Evolutionary conservation across 1,140 invertebrate species (phyloP).

Genomic region (Eupeodes corollae): DNA sequence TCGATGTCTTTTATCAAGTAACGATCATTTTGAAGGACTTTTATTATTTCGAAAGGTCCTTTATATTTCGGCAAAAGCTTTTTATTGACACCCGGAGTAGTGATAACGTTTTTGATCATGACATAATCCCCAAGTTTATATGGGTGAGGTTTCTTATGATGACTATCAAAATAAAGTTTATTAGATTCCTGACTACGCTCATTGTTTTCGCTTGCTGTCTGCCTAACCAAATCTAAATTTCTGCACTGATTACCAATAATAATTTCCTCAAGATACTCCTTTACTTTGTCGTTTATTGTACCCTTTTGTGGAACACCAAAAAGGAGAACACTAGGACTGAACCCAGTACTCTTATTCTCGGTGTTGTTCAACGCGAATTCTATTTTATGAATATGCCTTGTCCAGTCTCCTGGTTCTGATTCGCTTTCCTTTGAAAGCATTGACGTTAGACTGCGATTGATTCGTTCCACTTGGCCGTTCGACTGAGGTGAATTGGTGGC

Average conservation of each 20-base stretch:
- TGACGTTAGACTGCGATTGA: constrained; percentile 13
- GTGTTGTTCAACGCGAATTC: constrained; percentile 23
- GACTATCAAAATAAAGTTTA: constrained; percentile 3
- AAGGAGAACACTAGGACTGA: constrained; percentile 14
- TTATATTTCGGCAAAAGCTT: no score
- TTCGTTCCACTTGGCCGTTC: constrained; percentile 16
- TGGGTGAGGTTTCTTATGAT: not conserved
- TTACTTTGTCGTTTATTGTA: constrained; percentile 3
- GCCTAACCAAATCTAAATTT: constrained; percentile 2
- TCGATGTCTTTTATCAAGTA: no score
- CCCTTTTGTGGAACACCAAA: constrained; percentile 9
- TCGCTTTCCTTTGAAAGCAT: constrained; percentile 12
- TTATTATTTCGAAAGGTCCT: no score
- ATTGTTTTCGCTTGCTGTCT: not conserved
- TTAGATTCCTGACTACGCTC: constrained; percentile 6
- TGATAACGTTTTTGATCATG: constrained; percentile 18
- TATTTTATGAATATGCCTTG: constrained; percentile 9
- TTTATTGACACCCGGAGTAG: no score
- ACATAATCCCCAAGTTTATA: constrained; percentile 16
- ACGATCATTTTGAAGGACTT: no score
- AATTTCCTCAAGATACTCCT: constrained; percentile 5
- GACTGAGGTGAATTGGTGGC: constrained; percentile 11
- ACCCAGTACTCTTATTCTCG: constrained; percentile 10
- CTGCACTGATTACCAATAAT: not conserved
- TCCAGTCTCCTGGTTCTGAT: constrained; percentile 11